Percentiles rank a stretch among this genome's conserved stretches.
Evolutionary conservation across 2,797 vertebrate genomes (phyloP).

Genomic region (Pangasius larnaudii): DNA sequence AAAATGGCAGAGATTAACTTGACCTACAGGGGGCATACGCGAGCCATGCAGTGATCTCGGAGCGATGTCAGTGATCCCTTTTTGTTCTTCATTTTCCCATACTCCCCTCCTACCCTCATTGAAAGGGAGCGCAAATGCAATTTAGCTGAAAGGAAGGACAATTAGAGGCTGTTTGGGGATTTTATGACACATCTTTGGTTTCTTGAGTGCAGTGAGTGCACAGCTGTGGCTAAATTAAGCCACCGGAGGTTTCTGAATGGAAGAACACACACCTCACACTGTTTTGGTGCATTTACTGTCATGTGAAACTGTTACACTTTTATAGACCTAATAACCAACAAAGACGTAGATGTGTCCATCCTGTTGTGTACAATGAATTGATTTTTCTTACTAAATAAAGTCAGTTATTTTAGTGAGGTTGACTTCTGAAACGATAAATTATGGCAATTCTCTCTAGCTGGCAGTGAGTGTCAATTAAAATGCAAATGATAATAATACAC

Average conservation of each 20-base stretch:
- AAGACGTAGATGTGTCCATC: no score
- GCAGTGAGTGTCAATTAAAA: background rate
- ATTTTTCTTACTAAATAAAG: background rate
- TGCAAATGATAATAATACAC: background rate
- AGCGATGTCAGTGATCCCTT: background rate
- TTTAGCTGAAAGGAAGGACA: constrained; percentile 71
- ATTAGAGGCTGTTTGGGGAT: constrained; percentile 72
- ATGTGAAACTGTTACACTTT: background rate
- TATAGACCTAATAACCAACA: background rate
- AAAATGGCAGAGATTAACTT: constrained; percentile 44
- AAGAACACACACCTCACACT: background rate
- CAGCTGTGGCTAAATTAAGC: constrained; percentile 19
- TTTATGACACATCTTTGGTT: constrained; percentile 67
- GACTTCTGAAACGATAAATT: background rate
- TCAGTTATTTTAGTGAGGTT: background rate
- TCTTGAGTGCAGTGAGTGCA: constrained; percentile 28
- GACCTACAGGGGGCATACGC: constrained; percentile 72
- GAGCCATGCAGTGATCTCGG: constrained; percentile 46
- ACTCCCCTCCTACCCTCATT: background rate
- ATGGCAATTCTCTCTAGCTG: background rate
- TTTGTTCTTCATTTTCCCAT: background rate
- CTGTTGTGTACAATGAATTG: background rate
- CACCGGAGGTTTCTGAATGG: constrained; percentile 25
- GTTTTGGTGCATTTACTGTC: background rate
- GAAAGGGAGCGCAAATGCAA: constrained; percentile 56